Conservation (phyloP, 2,888 invertebrate species). For the Tubulanus polymorphus region DNA sequence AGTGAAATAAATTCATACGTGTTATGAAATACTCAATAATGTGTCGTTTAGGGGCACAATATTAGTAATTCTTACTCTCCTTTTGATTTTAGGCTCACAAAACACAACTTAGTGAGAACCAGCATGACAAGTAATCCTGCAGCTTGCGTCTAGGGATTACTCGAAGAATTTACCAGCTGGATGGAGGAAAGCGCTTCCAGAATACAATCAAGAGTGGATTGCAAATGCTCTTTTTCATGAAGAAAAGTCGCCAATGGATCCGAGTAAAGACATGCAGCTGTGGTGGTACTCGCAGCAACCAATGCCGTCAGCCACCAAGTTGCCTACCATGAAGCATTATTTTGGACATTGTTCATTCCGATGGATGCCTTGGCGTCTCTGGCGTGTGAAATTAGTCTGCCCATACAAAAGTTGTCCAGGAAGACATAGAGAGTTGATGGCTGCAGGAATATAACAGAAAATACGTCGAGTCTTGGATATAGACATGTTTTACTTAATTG, state of each 20-base stretch:
- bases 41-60: too few species aligned
- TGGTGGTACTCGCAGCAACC: conserved; percentile 24
- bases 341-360: conserved; percentile 18
- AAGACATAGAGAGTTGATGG: neutral
- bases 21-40: too few species aligned
- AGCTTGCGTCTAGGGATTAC: too few species aligned
- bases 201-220: conserved; percentile 17
- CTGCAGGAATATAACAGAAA: neutral
- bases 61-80: too few species aligned
- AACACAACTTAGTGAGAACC: too few species aligned
- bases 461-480: neutral
- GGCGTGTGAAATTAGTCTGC: conserved; percentile 15
- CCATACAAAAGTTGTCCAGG: conserved; percentile 13
- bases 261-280: conserved; percentile 3
- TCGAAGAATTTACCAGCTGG: too few species aligned
- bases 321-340: conserved; percentile 15
- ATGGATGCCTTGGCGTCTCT: conserved; percentile 18
- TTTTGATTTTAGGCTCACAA: too few species aligned
- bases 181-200: conserved; percentile 17
- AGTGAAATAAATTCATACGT: too few species aligned
- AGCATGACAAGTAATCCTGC: too few species aligned
- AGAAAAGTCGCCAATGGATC: conserved; percentile 9
- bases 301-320: neutral
- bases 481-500: neutral
- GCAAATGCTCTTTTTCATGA: conserved; percentile 15